Evolutionary conservation across 2,113 vertebrate species (phyloP), one percentile per base, ranked within the genome.

Genomic region (Platichthys stellatus): DNA sequence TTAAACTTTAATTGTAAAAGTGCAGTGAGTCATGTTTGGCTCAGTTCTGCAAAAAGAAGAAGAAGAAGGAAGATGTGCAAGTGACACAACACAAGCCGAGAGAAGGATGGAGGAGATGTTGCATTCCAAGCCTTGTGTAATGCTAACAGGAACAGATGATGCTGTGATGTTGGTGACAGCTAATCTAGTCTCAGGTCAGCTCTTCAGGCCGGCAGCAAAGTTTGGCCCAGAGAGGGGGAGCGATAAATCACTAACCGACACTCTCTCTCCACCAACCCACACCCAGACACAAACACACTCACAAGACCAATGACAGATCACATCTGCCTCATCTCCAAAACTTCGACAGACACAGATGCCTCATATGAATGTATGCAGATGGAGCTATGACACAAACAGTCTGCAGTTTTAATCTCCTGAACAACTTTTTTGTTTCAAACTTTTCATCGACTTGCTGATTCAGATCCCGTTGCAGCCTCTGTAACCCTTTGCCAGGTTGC

Each of bases 141-240:
- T 67, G 35, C 62, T 72, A 84, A 81, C 63, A 86, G 78, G 70
- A 86, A 89, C 69, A 80, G 89, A 89, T 85, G 81, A 92, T 76
- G 56, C 66, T 62, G 84, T 47, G 76, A 73, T 80, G 86, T 17
- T n/a, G 51, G 68, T 79, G 88, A 89, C 89, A 87, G 87, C 75
- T 90, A 89, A 89, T 89, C 81, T 72, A 66, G 70, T 82, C 68
- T 81, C 28, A 54, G 89, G 87, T 89, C 86, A 90, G 69, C 76
- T 72, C 78, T 79, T 73, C 78, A 79, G 83, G 62, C 84, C 77
- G 76, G 76, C 83, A 78, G 71, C 73, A 82, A 73, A 86, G 83
- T 85, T 88, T 88, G 81, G 85, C 84, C 83, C 67, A 54, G 43
- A 73, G 76, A 81, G 40, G 35, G 11, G 61, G 69, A 76, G 85